Evolutionary conservation across 2,797 vertebrate genomes (phyloP).

Genomic region (Pristis pectinata): DNA sequence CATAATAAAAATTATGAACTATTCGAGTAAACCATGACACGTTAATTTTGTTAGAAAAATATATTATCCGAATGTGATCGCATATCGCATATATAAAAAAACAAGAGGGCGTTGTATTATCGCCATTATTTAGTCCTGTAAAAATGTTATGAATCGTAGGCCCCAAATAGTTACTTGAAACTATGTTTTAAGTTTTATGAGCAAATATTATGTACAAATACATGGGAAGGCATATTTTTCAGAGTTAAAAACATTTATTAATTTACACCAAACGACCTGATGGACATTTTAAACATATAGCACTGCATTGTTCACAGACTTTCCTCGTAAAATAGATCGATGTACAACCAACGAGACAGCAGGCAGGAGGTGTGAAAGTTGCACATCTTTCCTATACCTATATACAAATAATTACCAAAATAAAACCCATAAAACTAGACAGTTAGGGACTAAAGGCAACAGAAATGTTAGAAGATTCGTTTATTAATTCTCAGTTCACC

Average conservation of each 20-base stretch:
- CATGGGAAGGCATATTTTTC: conserved; percentile 47
- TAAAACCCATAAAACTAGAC: conserved; percentile 51
- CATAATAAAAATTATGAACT: neutral
- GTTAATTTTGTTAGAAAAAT: neutral
- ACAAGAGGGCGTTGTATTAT: neutral
- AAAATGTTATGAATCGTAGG: neutral
- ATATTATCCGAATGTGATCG: neutral
- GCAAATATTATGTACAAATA: conserved; percentile 49
- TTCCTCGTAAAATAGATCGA: conserved; percentile 68
- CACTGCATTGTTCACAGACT: conserved; percentile 75
- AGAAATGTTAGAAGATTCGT: conserved; percentile 47
- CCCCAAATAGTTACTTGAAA: neutral
- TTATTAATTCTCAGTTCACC: conserved; percentile 41
- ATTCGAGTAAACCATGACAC: neutral
- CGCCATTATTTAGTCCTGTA: neutral
- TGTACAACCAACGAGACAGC: conserved; percentile 64
- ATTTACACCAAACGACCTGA: conserved; percentile 74
- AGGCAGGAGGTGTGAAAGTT: conserved; percentile 60
- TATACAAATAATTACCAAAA: conserved; percentile 68
- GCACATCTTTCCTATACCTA: conserved; percentile 64
- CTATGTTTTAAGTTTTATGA: neutral
- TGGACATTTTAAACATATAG: conserved; percentile 66
- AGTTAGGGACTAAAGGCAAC: conserved; percentile 38
- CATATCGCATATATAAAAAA: neutral
- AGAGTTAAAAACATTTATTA: conserved; percentile 97